Evolutionary conservation across 2,888 invertebrate genomes (phyloP).

Genomic region (Ischnus inquisitorius): DNA sequence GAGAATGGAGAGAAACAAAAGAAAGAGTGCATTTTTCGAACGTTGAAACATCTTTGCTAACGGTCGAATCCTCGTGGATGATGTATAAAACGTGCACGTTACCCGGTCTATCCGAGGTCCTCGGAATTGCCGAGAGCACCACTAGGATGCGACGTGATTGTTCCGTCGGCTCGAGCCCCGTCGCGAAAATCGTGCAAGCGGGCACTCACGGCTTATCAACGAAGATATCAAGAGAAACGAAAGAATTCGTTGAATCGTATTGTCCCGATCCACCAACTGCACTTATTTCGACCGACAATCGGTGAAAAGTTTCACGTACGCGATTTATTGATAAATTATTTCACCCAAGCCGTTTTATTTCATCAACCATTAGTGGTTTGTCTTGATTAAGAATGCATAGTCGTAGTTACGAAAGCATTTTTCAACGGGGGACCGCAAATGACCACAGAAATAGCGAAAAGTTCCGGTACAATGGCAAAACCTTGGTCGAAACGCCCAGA

Average conservation of each 20-base stretch:
- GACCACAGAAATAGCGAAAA: background rate
- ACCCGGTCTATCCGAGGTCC: slow-evolving; percentile 24
- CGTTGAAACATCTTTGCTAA: slow-evolving; percentile 51
- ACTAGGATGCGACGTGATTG: slow-evolving; percentile 30
- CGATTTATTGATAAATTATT: too few species aligned
- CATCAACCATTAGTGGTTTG: slow-evolving; percentile 31
- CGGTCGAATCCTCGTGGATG: slow-evolving; percentile 33
- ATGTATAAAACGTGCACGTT: slow-evolving; percentile 46
- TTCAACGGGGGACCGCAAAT: background rate
- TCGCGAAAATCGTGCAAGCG: slow-evolving; percentile 1
- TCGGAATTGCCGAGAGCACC: slow-evolving; percentile 25
- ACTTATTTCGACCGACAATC: too few species aligned
- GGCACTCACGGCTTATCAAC: background rate
- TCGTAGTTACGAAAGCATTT: background rate
- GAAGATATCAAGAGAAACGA: background rate
- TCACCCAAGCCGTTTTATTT: too few species aligned
- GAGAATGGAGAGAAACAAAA: too few species aligned
- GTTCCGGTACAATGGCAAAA: background rate
- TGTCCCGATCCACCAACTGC: background rate
- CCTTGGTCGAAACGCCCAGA: background rate
- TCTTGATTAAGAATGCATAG: background rate
- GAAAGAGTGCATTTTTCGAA: slow-evolving; percentile 25
- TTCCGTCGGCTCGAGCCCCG: background rate
- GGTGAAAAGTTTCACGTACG: too few species aligned
- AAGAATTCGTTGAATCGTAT: background rate